A percentile compares a stretch with the other conserved stretches of the same genome.
These are phyloP conservation scores for Drosophila pseudoobscura DNA, from an alignment of 1,140 invertebrate species.

Conservation along the genomic window DNA sequence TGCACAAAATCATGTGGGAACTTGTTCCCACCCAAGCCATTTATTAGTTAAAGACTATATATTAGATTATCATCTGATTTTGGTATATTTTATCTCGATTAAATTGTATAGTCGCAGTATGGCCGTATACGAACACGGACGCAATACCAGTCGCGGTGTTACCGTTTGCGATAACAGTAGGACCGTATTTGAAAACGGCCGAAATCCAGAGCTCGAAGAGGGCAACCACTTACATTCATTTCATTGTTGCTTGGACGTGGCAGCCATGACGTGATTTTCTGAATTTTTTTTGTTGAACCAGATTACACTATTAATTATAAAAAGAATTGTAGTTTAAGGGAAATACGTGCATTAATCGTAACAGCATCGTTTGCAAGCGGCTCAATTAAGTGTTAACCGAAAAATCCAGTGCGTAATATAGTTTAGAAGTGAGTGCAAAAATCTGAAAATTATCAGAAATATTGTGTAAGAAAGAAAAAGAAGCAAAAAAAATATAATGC, in stretches of 20 bases:
- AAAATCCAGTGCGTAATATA: conserved; percentile 52
- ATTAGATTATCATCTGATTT: too few species aligned
- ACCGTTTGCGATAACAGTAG: too few species aligned
- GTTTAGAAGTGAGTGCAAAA: conserved; percentile 52
- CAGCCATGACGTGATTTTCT: conserved; percentile 83
- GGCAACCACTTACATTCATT: conserved; percentile 60
- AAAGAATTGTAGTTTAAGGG: conserved; percentile 65
- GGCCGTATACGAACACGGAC: not conserved
- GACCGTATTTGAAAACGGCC: too few species aligned
- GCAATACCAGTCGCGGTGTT: too few species aligned
- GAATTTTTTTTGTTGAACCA: conserved; percentile 75
- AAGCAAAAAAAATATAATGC: conserved; percentile 41
- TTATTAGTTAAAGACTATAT: too few species aligned
- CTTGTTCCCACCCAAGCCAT: too few species aligned
- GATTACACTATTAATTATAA: conserved; percentile 65
- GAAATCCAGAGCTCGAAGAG: not conserved
- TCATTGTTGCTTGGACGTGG: conserved; percentile 83
- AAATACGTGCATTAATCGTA: conserved; percentile 74
- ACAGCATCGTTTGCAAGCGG: conserved; percentile 35
- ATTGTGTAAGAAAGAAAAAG: conserved; percentile 73
- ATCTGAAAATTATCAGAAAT: conserved; percentile 61
- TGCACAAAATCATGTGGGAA: too few species aligned
- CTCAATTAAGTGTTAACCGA: conserved; percentile 66
- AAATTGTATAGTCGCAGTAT: conserved; percentile 22
- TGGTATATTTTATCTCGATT: conserved; percentile 4